Percentiles rank a stretch among this genome's conserved stretches.
These are phyloP conservation scores for Philypnodon macrostomus DNA, from an alignment of 2,797 vertebrate species.

Conservation along the genomic window DNA sequence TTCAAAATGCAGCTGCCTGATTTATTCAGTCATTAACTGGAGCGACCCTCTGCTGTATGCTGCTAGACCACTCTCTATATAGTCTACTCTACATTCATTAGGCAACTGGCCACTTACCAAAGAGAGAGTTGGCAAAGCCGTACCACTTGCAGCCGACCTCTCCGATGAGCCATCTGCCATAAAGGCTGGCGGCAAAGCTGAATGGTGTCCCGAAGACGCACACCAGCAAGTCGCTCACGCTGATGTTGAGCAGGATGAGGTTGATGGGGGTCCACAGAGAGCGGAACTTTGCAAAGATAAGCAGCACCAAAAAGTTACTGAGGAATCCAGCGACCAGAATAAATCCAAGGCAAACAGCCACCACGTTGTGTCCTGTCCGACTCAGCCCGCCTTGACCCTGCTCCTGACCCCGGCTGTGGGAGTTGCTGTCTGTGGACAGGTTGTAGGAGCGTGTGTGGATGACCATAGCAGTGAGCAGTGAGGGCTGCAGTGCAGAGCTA, in stretches of 20 bases:
- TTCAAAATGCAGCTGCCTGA: too few relatives aligned
- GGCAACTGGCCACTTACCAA: constrained; percentile 65
- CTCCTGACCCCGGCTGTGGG: constrained; percentile 23
- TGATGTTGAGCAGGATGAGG: constrained; percentile 79
- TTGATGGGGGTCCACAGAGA: constrained; percentile 78
- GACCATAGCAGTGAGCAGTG: constrained; percentile 56
- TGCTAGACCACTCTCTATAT: too few relatives aligned
- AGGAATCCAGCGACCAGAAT: constrained; percentile 73
- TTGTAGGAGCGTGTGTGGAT: constrained; percentile 42
- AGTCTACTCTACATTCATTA: too few relatives aligned
- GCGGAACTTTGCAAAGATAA: constrained; percentile 75
- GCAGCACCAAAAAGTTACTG: constrained; percentile 70
- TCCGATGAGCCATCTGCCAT: constrained; percentile 76
- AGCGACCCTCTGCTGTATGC: too few relatives aligned
- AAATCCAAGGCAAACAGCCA: constrained; percentile 73
- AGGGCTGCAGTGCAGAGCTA: constrained; percentile 15
- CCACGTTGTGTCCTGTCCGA: constrained; percentile 69
- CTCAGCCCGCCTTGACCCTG: constrained; percentile 48
- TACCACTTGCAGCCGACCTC: constrained; percentile 77
- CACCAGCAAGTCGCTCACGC: constrained; percentile 78
- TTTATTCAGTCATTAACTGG: too few relatives aligned
- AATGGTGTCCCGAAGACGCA: constrained; percentile 78
- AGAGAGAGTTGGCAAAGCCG: constrained; percentile 79
- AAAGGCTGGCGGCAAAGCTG: constrained; percentile 78
- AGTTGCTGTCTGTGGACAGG: constrained; percentile 59